phyloP scores from a whole-genome alignment of 2,888 invertebrate species.

The Folsomia candida region DNA sequence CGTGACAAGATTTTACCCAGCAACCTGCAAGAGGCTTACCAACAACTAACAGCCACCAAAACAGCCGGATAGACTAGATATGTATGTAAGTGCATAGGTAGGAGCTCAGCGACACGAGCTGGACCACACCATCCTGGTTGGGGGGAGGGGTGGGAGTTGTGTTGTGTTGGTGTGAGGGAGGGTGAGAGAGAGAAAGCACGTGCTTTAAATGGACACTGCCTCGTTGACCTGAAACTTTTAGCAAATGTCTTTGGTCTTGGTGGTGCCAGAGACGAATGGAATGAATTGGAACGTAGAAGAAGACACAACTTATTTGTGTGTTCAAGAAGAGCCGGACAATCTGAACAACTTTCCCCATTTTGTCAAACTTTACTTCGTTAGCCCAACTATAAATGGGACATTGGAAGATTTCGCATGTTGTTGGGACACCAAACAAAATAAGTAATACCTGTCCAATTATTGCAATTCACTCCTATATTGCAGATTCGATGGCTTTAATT shows the following conservation, averaged over 20 bases:
- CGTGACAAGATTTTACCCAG: not conserved
- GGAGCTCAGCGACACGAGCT: too few relatives aligned
- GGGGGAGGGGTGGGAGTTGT: too few relatives aligned
- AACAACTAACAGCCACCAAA: not conserved
- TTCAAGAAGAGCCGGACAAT: not conserved
- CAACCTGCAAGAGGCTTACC: too few relatives aligned
- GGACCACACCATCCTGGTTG: too few relatives aligned
- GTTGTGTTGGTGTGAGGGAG: not conserved
- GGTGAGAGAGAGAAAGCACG: not conserved
- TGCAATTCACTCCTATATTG: not conserved
- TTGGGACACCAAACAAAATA: not conserved
- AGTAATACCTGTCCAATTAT: not conserved
- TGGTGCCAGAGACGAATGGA: not conserved
- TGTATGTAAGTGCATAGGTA: too few relatives aligned
- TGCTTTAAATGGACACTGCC: conserved; percentile 1
- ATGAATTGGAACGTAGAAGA: not conserved
- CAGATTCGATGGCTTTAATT: not conserved
- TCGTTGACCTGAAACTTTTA: not conserved
- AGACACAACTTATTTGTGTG: conserved; percentile 7
- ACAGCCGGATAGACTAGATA: too few relatives aligned
- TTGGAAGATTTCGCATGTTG: not conserved
- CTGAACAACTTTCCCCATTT: conserved; percentile 11
- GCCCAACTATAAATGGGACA: not conserved
- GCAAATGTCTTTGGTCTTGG: not conserved
- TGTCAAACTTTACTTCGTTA: conserved; percentile 9